Conservation (phyloP, 2,113 vertebrate species). For the Nesogale talazaci region DNA sequence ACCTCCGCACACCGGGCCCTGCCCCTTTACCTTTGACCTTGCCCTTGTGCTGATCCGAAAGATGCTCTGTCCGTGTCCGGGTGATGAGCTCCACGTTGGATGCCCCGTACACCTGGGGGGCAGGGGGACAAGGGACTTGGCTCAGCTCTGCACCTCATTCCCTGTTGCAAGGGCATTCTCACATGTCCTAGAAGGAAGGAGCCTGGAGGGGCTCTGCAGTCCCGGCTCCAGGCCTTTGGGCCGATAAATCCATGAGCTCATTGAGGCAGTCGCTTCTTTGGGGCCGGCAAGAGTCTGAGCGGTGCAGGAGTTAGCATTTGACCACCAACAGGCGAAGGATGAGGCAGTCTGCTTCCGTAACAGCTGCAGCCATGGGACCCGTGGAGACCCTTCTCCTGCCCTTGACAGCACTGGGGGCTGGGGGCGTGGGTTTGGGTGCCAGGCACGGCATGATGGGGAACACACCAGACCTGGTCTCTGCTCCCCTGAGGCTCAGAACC, state of each 20-base stretch:
- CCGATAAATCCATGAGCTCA: conserved; percentile 1
- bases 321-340: background rate
- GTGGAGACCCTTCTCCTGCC: background rate
- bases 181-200: background rate
- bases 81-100: conserved; percentile 99
- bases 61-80: conserved; percentile 96
- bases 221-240: background rate
- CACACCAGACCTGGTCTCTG: background rate
- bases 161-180: background rate
- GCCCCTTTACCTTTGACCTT: conserved; percentile 93
- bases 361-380: background rate
- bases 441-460: background rate
- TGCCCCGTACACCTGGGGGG: conserved; percentile 93
- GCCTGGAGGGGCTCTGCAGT: background rate
- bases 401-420: background rate
- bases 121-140: background rate
- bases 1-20: background rate
- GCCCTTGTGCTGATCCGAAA: conserved; percentile 97
- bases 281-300: background rate
- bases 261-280: conserved; percentile 40
- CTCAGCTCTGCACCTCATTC: background rate
- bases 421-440: background rate
- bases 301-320: background rate
- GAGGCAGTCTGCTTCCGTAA: background rate
- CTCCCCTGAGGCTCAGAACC: background rate